phyloP scores from a whole-genome alignment of 1,140 invertebrate genomes.

The Brachionus rotundiformis region DNA sequence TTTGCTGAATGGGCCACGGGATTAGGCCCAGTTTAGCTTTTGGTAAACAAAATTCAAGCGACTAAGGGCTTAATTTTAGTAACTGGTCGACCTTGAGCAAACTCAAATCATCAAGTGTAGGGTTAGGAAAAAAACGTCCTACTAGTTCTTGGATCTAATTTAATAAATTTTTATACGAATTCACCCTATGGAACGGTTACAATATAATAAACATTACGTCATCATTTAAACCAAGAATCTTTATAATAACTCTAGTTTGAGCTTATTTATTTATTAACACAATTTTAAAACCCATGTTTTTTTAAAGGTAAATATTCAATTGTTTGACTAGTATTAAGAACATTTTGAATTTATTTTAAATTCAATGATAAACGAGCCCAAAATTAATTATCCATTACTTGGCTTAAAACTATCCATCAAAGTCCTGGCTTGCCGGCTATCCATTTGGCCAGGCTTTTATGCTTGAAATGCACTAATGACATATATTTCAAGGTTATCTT shows the following conservation, averaged over 20 bases:
- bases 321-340: not conserved
- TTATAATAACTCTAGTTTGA: not conserved
- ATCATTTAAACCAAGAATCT: not conserved
- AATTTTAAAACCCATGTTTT: not conserved
- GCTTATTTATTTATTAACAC: not conserved
- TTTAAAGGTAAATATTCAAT: not conserved
- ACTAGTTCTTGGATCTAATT: not conserved
- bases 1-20: not conserved
- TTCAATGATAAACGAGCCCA: not conserved
- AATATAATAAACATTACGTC: not conserved
- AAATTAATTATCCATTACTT: not conserved
- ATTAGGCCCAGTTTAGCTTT: not conserved
- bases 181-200: not conserved
- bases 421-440: not conserved
- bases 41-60: not conserved
- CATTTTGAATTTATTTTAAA: not conserved
- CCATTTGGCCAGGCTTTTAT: not conserved
- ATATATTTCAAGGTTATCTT: conserved; percentile 3
- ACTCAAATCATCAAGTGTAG: not conserved
- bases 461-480: not conserved
- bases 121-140: not conserved
- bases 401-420: not conserved
- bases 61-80: not conserved
- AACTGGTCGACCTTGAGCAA: not conserved
- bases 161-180: not conserved